phyloP scores from a whole-genome alignment of 2,888 invertebrate genomes.

The Drosophila algonquin region DNA sequence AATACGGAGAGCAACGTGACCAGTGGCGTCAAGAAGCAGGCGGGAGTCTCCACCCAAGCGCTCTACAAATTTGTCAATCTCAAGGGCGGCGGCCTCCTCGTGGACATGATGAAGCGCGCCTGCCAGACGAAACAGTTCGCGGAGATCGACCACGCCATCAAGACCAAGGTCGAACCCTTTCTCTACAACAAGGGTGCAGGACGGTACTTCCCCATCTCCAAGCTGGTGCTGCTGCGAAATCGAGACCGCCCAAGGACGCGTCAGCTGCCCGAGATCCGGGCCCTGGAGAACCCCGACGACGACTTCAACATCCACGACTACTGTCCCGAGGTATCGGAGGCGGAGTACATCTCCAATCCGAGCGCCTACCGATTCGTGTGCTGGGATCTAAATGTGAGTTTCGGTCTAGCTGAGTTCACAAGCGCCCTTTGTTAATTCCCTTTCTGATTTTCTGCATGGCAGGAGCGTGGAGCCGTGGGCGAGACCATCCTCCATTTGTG shows the following conservation, averaged over 20 bases:
- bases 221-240: conserved; percentile 93
- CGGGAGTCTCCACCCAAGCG: conserved; percentile 92
- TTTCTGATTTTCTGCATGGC: not conserved
- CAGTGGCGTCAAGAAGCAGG: conserved; percentile 97
- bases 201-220: conserved; percentile 94
- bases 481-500: conserved; percentile 98
- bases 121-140: conserved; percentile 95
- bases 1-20: conserved; percentile 95
- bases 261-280: conserved; percentile 90
- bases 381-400: conserved; percentile 91
- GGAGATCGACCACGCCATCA: conserved; percentile 96
- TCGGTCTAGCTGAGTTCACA: not conserved
- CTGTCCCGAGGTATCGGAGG: conserved; percentile 87
- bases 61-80: conserved; percentile 95
- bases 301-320: conserved; percentile 93
- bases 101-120: conserved; percentile 96
- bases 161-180: conserved; percentile 95
- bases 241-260: conserved; percentile 92
- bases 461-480: conserved; percentile 97
- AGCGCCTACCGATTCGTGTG: conserved; percentile 92
- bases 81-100: conserved; percentile 96
- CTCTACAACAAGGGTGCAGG: conserved; percentile 97
- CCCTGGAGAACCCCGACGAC: conserved; percentile 93
- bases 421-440: conserved; percentile 53
- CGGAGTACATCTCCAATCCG: conserved; percentile 87